phyloP scores from a whole-genome alignment of 2,797 vertebrate genomes.

The Silurus lanzhouensis region DNA sequence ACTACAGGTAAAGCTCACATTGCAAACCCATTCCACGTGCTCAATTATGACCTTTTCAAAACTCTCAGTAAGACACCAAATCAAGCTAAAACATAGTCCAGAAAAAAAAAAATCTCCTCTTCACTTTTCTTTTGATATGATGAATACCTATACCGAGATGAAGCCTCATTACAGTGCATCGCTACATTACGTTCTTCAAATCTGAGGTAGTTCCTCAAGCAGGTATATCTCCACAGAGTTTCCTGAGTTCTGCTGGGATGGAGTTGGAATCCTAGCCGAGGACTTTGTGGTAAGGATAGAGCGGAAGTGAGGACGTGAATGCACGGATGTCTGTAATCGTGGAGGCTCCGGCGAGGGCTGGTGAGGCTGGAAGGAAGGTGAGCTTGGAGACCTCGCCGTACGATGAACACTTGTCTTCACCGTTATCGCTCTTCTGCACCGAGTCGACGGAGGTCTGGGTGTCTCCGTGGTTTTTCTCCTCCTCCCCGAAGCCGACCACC shows the following conservation, averaged over 20 bases:
- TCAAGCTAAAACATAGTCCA: constrained; percentile 17
- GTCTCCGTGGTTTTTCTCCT: constrained; percentile 75
- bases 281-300: constrained; percentile 93
- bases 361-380: constrained; percentile 77
- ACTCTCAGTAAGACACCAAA: neutral
- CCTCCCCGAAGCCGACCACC: constrained; percentile 88
- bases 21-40: neutral
- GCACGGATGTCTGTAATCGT: constrained; percentile 85
- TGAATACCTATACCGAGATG: constrained; percentile 2
- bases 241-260: neutral
- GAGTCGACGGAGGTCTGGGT: neutral
- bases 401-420: constrained; percentile 62
- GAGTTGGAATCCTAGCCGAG: constrained; percentile 70
- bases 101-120: neutral
- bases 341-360: constrained; percentile 67
- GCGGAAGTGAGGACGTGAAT: constrained; percentile 84
- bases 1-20: constrained; percentile 7
- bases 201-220: constrained; percentile 33
- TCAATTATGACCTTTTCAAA: neutral
- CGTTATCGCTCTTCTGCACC: neutral
- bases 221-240: neutral
- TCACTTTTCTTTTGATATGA: neutral
- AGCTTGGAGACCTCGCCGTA: constrained; percentile 83
- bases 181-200: neutral
- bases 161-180: constrained; percentile 6